Evolutionary conservation across 2,113 vertebrate species (phyloP).

Genomic region (Varanus komodoensis): DNA sequence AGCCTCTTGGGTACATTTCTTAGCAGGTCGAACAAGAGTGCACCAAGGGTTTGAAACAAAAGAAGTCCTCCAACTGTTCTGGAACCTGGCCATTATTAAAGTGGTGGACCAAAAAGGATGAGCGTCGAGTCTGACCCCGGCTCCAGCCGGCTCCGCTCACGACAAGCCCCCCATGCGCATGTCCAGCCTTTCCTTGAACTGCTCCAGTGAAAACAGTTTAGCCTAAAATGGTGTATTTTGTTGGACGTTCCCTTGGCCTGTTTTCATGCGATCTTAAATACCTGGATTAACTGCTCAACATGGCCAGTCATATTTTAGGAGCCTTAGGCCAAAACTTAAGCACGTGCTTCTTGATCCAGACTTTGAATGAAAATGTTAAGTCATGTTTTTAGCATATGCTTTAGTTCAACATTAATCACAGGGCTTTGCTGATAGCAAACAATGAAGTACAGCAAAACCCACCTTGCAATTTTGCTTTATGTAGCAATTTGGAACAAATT

Average conservation of each 20-base stretch:
- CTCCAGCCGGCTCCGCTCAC: neutral
- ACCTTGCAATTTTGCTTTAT: neutral
- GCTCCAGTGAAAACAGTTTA: neutral
- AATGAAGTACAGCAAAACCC: neutral
- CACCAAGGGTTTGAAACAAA: constrained; percentile 73
- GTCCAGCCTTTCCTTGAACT: too few species aligned
- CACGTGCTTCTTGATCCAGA: too few species aligned
- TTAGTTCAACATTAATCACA: neutral
- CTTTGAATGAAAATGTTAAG: neutral
- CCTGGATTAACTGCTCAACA: neutral
- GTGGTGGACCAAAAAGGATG: accelerated
- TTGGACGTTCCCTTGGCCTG: neutral
- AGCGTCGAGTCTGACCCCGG: neutral
- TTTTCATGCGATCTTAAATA: neutral
- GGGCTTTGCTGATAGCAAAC: neutral
- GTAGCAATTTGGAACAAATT: neutral
- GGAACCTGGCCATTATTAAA: constrained; percentile 10
- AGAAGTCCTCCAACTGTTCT: constrained; percentile 3
- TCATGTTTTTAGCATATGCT: neutral
- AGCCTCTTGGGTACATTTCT: constrained; percentile 63
- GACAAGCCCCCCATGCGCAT: too few species aligned
- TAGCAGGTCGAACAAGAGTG: constrained; percentile 70
- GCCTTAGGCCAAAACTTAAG: neutral
- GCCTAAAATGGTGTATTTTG: neutral
- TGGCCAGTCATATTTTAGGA: neutral